Percentiles rank a stretch among this genome's conserved stretches.
phyloP scores from a whole-genome alignment of 2,888 invertebrate genomes.

The Athalia circularis region DNA sequence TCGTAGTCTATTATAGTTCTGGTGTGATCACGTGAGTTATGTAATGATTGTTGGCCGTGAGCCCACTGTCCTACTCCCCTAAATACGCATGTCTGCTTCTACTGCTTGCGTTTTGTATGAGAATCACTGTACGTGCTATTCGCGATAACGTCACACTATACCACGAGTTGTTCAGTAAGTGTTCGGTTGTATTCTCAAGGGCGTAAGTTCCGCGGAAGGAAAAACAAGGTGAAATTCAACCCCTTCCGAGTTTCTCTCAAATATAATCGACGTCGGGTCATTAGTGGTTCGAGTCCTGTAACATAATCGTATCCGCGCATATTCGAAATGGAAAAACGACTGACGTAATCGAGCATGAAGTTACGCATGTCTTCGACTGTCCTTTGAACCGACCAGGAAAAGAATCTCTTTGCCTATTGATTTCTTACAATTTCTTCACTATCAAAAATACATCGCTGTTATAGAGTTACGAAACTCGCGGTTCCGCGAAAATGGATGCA shows the following conservation, averaged over 20 bases:
- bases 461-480: too few relatives aligned
- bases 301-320: too few relatives aligned
- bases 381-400: background rate
- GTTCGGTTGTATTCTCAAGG: background rate
- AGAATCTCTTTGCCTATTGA: too few relatives aligned
- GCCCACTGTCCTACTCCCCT: conserved; percentile 59
- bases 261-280: background rate
- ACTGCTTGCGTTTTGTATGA: conserved; percentile 15
- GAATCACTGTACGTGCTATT: conserved; percentile 28
- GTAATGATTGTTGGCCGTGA: conserved; percentile 60
- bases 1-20: background rate
- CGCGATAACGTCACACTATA: conserved; percentile 30
- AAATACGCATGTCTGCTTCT: conserved; percentile 12
- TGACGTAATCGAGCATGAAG: conserved; percentile 24
- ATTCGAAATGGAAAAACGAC: background rate
- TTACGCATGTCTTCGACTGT: background rate
- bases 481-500: background rate
- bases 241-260: too few relatives aligned
- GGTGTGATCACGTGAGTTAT: conserved; percentile 55
- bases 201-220: background rate
- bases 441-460: too few relatives aligned
- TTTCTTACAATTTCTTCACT: too few relatives aligned
- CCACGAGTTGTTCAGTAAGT: conserved; percentile 9
- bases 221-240: background rate
- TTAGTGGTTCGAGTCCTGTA: too few relatives aligned